A percentile compares a stretch with the other conserved stretches of the same genome.
phyloP scores from a whole-genome alignment of 2,113 vertebrate species.

The Sturnus vulgaris region DNA sequence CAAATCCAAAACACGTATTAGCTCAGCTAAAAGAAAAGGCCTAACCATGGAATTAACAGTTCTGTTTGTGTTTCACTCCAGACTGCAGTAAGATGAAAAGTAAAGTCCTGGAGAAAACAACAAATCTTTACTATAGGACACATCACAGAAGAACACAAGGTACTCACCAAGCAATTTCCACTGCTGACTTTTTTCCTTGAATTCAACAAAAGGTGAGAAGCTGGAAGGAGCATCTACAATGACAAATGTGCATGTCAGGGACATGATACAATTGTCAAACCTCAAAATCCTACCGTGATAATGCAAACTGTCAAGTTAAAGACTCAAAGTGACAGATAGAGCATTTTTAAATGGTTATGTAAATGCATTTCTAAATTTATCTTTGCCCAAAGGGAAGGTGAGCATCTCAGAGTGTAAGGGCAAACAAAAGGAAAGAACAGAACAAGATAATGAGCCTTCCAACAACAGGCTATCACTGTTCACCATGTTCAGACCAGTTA shows the following conservation, averaged over 20 bases:
- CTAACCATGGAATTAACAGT: background rate
- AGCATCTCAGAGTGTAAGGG: background rate
- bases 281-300: background rate
- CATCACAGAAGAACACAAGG: background rate
- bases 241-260: background rate
- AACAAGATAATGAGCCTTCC: background rate
- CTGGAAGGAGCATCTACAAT: conserved; percentile 81
- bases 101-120: background rate
- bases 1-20: background rate
- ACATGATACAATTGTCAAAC: background rate
- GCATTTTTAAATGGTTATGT: background rate
- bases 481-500: conserved; percentile 81
- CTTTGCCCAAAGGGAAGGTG: background rate
- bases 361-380: background rate
- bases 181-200: conserved; percentile 89
- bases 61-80: background rate
- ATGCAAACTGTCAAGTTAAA: background rate
- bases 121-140: background rate
- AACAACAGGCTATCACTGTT: background rate
- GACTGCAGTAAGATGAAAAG: background rate
- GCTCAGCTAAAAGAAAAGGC: background rate
- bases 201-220: conserved; percentile 91
- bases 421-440: background rate
- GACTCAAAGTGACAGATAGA: background rate
- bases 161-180: conserved; percentile 92